Evolutionary conservation across 30 jellyfish, hydroid and myxozoan genomes (phyloP), one percentile per base, ranked within the genome.

Genomic region (Calvadosia cruxmelitensis): DNA sequence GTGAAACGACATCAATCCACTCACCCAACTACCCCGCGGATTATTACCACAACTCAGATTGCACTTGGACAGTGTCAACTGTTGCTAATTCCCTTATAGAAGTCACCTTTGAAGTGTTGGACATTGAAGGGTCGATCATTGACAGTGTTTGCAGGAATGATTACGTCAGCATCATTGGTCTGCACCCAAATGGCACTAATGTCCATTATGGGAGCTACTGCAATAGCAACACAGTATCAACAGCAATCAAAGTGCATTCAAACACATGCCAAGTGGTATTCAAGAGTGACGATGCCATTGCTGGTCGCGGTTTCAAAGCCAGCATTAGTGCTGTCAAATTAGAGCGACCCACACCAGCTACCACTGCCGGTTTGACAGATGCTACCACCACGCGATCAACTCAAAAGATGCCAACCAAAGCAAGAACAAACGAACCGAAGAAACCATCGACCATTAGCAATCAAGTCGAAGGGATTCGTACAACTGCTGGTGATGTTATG

Each of bases 11-110:
- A 15, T 15, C n/a, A 25, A 67, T 80, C 16, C 48, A 33, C 7
- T 49, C 85, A 16, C 93, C 93, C 63, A 67, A 71, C 42, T 80
- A 48, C 67, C 93, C 93, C 10, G 31, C 50, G 0, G 93, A 80
- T 3, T 80, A 80, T 53, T 71, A 61, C 30, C 79, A 80, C 50
- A 71, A 80, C 33, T 71, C 80, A 33, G 75, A 80, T 31, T 80
- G 93, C 53, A 50, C 64, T 0, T 80, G 93, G 93, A 53, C 23
- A 36, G 68, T 80, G 13, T 2, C 64, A 2, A 15, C 67, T 12
- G 25, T 75, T n/a, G 67, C 31, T 15, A 25, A 64, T 0, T 16
- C 30, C 50, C 28, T 16, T 3, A 52, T 80, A 0, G 66, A 34
- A 12, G 12, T 71, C 61, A 16, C 27, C 23, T 80, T 80, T 36